A percentile compares a stretch with the other conserved stretches of the same genome.
phyloP scores from a whole-genome alignment of 1,140 invertebrate species.

The Brachionus plicatilis region DNA sequence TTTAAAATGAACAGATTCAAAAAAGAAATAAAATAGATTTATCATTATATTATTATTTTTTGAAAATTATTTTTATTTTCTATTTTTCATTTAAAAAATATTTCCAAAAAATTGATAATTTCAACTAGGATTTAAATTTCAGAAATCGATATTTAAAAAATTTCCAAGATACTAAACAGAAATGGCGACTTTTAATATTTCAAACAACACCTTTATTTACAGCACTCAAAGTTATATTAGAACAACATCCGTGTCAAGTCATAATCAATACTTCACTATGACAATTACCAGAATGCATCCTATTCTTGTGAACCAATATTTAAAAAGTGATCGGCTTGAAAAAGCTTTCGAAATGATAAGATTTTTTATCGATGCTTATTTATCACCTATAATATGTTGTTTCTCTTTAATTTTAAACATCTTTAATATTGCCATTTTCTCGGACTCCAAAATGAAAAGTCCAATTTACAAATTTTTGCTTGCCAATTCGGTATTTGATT shows the following conservation, averaged over 20 bases:
- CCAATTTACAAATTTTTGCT: conserved; percentile 32
- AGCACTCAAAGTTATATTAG: neutral
- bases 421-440: neutral
- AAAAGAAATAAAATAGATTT: neutral
- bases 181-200: neutral
- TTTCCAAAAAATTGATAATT: neutral
- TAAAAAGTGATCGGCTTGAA: neutral
- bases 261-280: neutral
- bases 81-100: too few species aligned
- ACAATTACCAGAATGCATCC: too few species aligned
- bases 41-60: neutral
- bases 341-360: neutral
- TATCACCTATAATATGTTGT: neutral
- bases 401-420: conserved; percentile 6
- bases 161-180: neutral
- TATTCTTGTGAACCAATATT: too few species aligned
- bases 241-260: neutral
- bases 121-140: neutral
- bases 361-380: neutral
- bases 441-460: neutral
- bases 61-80: neutral
- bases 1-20: too few species aligned
- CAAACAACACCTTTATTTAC: neutral
- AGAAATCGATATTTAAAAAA: neutral
- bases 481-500: neutral